Base-by-base conservation (phyloP, 2,888 invertebrate genomes). In the Eurois occulta region DNA sequence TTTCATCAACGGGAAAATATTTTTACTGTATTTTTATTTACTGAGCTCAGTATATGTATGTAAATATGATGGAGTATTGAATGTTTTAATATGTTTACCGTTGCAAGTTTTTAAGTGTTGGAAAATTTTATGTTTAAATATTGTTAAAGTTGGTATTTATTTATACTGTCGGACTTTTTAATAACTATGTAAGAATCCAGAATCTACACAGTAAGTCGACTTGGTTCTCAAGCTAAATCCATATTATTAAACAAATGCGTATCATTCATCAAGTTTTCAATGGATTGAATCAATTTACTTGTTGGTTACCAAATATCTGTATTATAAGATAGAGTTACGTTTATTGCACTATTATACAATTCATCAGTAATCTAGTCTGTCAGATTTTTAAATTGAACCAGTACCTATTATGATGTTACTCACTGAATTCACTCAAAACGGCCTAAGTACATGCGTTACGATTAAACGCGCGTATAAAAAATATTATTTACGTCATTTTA, bases 1-100 rank as follows among this genome's bases (percentile, higher is more conserved):
- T 72, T 72, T 75, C 43, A 75, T 77, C 32, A 73, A 60, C 55
- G 13, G 28, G 18, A 46, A 67, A 80, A 52, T 72, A 58, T 76
- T 75, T 80, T 70, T 35, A 35, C 43, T 28, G 43, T 72, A 62
- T 78, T 79, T 83, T 67, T 78, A 67, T 83, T 77, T 72, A 58
- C 5, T 28, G 13, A n/a, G 58, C 21, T 46, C 35, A n/a, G n/a
- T n/a, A n/a, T n/a, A n/a, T n/a, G n/a, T n/a, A n/a, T 13, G 43
- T 10, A 65, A 65, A 72, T 28, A 48, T 24, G 41, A 35, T 24
- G 18, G 13, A 65, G 66, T 62, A 28, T n/a, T 38, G 32, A 41
- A 64, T 11, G n/a, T 16, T 38, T 60, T 60, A 32, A 2, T n/a
- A 32, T 32, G 32, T 62, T 62, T 32, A 32, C 60, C 1, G 21